Evolutionary conservation across 2,888 invertebrate species (phyloP), one percentile per base, ranked within the genome.

Genomic region (Acleris cristana): DNA sequence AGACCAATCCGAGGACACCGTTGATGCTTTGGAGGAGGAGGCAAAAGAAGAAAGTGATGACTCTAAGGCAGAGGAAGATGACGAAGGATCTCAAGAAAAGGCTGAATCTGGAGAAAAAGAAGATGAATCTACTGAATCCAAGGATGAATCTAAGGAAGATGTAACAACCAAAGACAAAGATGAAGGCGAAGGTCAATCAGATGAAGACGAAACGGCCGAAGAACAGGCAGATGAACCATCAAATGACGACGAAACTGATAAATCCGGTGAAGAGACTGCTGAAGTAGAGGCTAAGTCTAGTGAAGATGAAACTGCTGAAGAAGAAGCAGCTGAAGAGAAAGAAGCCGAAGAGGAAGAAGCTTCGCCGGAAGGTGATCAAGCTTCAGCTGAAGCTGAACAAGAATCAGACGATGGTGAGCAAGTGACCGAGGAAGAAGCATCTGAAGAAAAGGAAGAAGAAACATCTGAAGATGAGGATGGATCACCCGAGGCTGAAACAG

Each of bases 11-110:
- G 79, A 82, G 48, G 87, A 87, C 75, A 73, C 66, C 69, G 64
- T 72, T 53, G 81, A 83, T 57, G 71, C 75, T 16, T 81, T 83
- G 21, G 84, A 85, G 72, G 69, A 69, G 45, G 48, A 63, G 48
- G 54, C 48, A 75, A 76, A 67, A 76, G 73, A 72, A 49, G 76
- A 72, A 49, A 72, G 64, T 53, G 62, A 62, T 30, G 62, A 69
- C 53, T 59, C 60, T 53, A 81, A 83, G 72, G 81, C 83, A 74
- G 76, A 82, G 74, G 82, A 92, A 82, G 85, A 85, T 71, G 90
- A 87, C 72, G 89, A 89, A 77, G 85, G 86, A 81, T 90, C 90
- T 81, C 87, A 90, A 83, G 89, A 89, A 84, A 87, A 86, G 77
- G 84, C 86, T 78, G 90, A 87, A 74, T 87, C 90, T 70, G 73